Evolutionary conservation across 2,797 vertebrate species (phyloP).

Genomic region (Brachyrhaphis roseni): DNA sequence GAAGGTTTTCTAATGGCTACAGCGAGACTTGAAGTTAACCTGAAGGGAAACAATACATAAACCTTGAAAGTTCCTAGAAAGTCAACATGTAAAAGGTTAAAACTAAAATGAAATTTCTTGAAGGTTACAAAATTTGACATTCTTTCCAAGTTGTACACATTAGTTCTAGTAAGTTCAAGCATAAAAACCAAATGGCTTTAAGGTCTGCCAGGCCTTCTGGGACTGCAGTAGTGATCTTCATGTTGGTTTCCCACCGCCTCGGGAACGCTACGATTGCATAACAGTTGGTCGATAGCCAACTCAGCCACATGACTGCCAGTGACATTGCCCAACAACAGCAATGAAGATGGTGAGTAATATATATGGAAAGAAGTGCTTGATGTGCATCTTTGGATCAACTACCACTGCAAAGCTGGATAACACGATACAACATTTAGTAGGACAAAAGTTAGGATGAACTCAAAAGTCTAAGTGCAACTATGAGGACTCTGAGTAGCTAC

Average conservation of each 20-base stretch:
- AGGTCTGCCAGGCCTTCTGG: neutral
- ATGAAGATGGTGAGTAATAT: neutral
- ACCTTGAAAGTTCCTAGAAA: neutral
- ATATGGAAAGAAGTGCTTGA: neutral
- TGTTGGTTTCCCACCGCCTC: neutral
- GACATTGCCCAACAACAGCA: neutral
- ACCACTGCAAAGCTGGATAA: neutral
- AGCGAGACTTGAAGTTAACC: neutral
- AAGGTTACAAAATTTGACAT: neutral
- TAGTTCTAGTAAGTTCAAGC: neutral
- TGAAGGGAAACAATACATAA: neutral
- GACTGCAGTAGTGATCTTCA: neutral
- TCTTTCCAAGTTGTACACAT: neutral
- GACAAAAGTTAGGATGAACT: neutral
- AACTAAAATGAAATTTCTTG: neutral
- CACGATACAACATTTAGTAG: neutral
- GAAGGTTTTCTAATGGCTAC: neutral
- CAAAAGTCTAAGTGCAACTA: neutral
- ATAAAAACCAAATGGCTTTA: neutral
- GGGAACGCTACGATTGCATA: neutral
- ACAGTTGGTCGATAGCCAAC: neutral
- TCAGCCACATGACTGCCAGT: neutral
- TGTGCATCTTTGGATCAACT: neutral
- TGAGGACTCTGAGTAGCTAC: neutral
- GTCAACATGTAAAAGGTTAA: neutral